These are phyloP conservation scores for Octonoba sinensis DNA, from an alignment of 2,888 invertebrate species.

Conservation along the genomic window DNA sequence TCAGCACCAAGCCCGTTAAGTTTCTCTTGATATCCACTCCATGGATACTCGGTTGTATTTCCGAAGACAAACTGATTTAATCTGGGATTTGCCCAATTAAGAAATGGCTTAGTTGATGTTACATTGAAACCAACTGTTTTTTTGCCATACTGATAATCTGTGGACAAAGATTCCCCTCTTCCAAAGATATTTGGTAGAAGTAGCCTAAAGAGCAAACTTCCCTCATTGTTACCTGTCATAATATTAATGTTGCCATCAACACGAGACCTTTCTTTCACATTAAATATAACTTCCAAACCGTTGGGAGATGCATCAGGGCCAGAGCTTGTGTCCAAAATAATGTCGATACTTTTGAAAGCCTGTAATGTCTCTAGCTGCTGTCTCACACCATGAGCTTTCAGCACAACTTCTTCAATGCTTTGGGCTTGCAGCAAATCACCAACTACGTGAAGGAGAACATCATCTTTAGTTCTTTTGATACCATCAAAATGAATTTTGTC, in stretches of 20 bases:
- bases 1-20: slow-evolving; percentile 85
- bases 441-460: slow-evolving; percentile 84
- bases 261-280: slow-evolving; percentile 85
- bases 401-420: slow-evolving; percentile 86
- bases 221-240: slow-evolving; percentile 91
- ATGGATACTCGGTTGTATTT: slow-evolving; percentile 82
- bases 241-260: slow-evolving; percentile 88
- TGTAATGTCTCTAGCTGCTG: slow-evolving; percentile 85
- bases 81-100: slow-evolving; percentile 72
- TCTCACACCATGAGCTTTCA: slow-evolving; percentile 77
- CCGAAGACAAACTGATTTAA: slow-evolving; percentile 82
- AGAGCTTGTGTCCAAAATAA: slow-evolving; percentile 88
- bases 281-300: slow-evolving; percentile 89
- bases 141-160: slow-evolving; percentile 88
- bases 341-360: slow-evolving; percentile 87
- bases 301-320: slow-evolving; percentile 81
- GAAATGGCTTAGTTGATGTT: slow-evolving; percentile 83
- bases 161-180: slow-evolving; percentile 83
- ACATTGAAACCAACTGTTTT: slow-evolving; percentile 85
- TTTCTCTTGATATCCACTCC: slow-evolving; percentile 85
- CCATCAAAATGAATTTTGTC: slow-evolving; percentile 89
- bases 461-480: slow-evolving; percentile 87
- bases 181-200: slow-evolving; percentile 88
- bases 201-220: slow-evolving; percentile 80
- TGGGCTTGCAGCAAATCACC: slow-evolving; percentile 85